A percentile compares a stretch with the other conserved stretches of the same genome.
phyloP scores from a whole-genome alignment of 2,797 vertebrate genomes.

The Sebastolobus alascanus region DNA sequence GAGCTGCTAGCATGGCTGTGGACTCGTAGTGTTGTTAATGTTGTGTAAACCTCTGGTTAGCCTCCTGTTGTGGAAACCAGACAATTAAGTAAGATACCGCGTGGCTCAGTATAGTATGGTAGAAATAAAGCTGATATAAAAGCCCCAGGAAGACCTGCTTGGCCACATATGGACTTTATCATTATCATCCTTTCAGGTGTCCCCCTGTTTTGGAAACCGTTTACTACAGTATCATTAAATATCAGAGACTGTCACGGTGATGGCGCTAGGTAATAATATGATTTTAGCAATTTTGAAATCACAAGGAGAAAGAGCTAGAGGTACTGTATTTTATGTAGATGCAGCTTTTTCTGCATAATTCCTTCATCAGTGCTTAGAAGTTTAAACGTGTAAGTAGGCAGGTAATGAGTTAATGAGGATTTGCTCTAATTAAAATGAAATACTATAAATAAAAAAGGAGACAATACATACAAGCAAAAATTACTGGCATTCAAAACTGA shows the following conservation, averaged over 20 bases:
- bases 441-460: not conserved
- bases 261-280: not conserved
- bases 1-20: too few relatives aligned
- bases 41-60: not conserved
- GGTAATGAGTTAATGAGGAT: not conserved
- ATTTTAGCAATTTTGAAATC: constrained; percentile 7
- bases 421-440: not conserved
- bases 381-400: not conserved
- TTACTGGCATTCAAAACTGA: constrained; percentile 1
- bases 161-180: not conserved
- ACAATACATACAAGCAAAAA: not conserved
- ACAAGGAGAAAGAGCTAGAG: not conserved
- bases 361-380: not conserved
- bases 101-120: not conserved
- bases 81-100: not conserved
- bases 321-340: not conserved
- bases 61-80: not conserved
- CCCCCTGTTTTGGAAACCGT: constrained; percentile 7
- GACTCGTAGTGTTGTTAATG: not conserved
- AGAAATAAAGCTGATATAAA: not conserved
- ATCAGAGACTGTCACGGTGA: constrained; percentile 1
- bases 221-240: constrained; percentile 5
- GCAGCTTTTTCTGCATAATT: not conserved
- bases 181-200: constrained; percentile 12
- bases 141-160: not conserved